phyloP scores from a whole-genome alignment of 2,797 vertebrate species.

The Sorex maritimensis region DNA sequence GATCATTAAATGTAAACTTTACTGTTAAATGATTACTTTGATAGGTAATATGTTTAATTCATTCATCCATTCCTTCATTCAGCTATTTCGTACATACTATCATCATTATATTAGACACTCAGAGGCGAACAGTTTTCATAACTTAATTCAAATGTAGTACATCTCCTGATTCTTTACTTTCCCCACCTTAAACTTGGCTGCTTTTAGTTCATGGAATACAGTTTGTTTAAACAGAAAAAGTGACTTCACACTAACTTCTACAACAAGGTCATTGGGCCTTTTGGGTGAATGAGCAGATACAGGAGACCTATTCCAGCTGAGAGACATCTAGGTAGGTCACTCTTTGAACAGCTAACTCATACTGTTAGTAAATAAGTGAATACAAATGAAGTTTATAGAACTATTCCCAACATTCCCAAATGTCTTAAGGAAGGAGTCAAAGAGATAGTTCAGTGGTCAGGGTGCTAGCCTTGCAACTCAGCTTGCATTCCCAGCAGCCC shows the following conservation, averaged over 20 bases:
- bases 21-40: background rate
- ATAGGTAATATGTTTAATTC: background rate
- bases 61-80: conserved; percentile 17
- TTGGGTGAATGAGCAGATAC: background rate
- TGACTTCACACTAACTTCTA: background rate
- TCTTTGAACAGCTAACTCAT: background rate
- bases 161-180: background rate
- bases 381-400: background rate
- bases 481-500: too few species aligned
- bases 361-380: background rate
- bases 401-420: background rate
- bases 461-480: too few species aligned
- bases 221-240: background rate
- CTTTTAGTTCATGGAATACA: background rate
- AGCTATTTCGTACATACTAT: too few species aligned
- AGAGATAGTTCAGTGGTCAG: too few species aligned
- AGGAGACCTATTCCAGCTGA: conserved; percentile 11
- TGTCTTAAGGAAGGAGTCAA: background rate
- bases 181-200: background rate
- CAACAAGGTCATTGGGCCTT: background rate
- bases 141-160: background rate
- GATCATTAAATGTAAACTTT: conserved; percentile 19
- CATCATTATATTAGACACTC: background rate
- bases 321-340: background rate
- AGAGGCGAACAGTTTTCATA: background rate